Base-by-base conservation (phyloP, 2,888 invertebrate genomes). In the Gandaritis pyraliata region DNA sequence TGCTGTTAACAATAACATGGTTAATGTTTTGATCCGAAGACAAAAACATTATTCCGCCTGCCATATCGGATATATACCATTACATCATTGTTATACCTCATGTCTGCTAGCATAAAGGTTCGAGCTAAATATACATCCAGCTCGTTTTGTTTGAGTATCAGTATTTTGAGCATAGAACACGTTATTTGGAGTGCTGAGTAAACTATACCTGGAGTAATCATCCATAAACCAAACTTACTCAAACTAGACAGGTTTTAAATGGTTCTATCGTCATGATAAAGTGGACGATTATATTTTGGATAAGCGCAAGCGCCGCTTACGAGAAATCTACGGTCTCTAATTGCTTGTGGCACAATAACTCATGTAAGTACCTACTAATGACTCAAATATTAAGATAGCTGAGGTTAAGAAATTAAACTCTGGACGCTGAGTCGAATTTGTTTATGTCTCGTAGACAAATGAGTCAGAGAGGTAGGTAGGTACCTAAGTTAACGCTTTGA, bases 281-380 rank as follows among this genome's bases (percentile, higher is more conserved):
- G 68, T 78, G 77, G 72, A 66, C 61, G 57, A 68, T 78, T 39
- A 43, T 81, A 38, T 61, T 78, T 29, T 51, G 77, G 61, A 65
- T 70, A 36, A 61, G 78, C 23, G 72, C 72, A 29, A 64, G 76
- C 33, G 72, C 73, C 61, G 49, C 74, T 15, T 80, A 80, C 53
- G 64, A 73, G 48, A 77, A 65, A 54, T 70, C 73, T 0, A 66
- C 73, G 15, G 60, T 71, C 10, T 33, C 50, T 52, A 58, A 60
- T 59, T 86, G 87, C 69, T 60, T 86, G 18, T 86, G 86, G 86
- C 77, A 82, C 63, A 84, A 83, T 70, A 76, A 81, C 66, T 65
- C 78, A 65, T 85, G 86, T 85, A 66, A 85, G 86, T 83, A 69
- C n/a, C n/a, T n/a, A n/a, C 54, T 15, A 48, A 30, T 47, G 55